Evolutionary conservation across 2,888 invertebrate species (phyloP).

Genomic region (Tortrix viridana): DNA sequence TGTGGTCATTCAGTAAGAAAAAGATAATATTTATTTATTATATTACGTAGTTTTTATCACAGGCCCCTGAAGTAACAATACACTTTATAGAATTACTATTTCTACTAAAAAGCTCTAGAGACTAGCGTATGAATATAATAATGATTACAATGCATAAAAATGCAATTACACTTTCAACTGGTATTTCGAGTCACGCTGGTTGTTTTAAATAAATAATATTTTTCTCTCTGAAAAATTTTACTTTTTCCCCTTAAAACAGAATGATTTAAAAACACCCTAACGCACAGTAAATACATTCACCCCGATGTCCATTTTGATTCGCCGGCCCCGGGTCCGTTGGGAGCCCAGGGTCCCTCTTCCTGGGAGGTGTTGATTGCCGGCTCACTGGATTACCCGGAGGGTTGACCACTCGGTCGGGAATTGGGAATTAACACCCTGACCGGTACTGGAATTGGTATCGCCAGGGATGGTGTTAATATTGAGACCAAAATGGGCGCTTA

Average conservation of each 20-base stretch:
- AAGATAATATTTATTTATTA: no score
- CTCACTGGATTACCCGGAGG: slow-evolving; percentile 74
- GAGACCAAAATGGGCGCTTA: no score
- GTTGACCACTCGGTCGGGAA: slow-evolving; percentile 72
- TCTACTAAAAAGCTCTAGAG: slow-evolving; percentile 1
- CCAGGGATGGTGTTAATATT: no score
- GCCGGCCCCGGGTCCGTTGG: slow-evolving; percentile 42
- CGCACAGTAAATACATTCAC: slow-evolving; percentile 16
- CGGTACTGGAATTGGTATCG: slow-evolving; percentile 28
- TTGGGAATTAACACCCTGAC: slow-evolving; percentile 67
- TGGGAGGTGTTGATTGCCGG: slow-evolving; percentile 76
- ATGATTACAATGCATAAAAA: no score
- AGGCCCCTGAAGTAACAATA: neutral
- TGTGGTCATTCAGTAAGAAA: neutral
- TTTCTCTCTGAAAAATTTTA: no score
- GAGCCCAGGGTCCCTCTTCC: slow-evolving; percentile 51
- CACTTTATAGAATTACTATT: no score
- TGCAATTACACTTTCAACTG: no score
- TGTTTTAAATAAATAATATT: no score
- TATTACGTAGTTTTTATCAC: slow-evolving; percentile 5
- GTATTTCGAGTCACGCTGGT: no score
- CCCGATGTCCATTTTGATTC: slow-evolving; percentile 53
- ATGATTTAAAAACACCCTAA: slow-evolving; percentile 2
- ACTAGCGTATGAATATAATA: neutral
- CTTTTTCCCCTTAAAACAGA: no score